Percentiles rank a stretch among this genome's conserved stretches.
These are phyloP conservation scores for Omphaloscelis lunosa DNA, from an alignment of 2,888 invertebrate genomes.

Conservation along the genomic window DNA sequence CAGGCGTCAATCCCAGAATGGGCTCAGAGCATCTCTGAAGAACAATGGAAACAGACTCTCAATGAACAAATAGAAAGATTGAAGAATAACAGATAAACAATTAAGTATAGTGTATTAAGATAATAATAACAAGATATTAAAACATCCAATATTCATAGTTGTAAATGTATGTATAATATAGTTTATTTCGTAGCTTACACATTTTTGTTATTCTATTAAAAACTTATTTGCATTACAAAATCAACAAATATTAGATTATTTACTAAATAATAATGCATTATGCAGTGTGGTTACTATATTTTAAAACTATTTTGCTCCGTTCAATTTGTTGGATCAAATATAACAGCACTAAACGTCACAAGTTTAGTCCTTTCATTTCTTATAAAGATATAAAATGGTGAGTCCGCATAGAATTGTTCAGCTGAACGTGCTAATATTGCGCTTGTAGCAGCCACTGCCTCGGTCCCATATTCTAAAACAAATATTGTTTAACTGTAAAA, in stretches of 20 bases:
- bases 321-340: conserved; percentile 89
- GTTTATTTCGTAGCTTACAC: conserved; percentile 31
- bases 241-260: background rate
- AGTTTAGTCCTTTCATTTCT: conserved; percentile 92
- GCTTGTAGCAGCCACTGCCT: conserved; percentile 93
- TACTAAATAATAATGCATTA: background rate
- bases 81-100: conserved; percentile 77
- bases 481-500: background rate
- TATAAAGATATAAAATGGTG: conserved; percentile 94
- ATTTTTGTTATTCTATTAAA: conserved; percentile 24
- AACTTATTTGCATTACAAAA: background rate
- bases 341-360: conserved; percentile 93
- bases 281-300: background rate
- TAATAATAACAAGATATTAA: conserved; percentile 24
- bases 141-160: conserved; percentile 28
- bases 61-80: conserved; percentile 90
- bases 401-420: conserved; percentile 89
- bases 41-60: conserved; percentile 93
- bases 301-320: background rate
- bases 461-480: conserved; percentile 92
- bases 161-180: conserved; percentile 36
- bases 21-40: conserved; percentile 93
- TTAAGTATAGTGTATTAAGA: conserved; percentile 36
- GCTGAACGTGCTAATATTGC: conserved; percentile 90
- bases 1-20: conserved; percentile 93